Conservation (phyloP, 2,797 vertebrate species). For the Trematomus bernacchii region DNA sequence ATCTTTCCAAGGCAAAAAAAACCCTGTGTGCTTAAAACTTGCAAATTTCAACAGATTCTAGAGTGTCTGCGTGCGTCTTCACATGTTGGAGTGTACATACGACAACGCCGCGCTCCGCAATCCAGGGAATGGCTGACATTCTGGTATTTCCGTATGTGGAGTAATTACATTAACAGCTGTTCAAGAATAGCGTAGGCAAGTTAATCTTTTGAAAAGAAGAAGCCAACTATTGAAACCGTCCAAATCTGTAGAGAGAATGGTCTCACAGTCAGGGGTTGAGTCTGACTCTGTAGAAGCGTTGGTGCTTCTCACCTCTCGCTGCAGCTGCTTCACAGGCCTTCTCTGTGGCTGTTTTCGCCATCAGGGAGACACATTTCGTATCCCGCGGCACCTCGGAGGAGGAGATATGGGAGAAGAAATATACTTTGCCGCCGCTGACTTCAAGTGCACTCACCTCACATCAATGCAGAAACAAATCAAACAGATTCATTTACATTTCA, state of each 20-base stretch:
- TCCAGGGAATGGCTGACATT: conserved; percentile 76
- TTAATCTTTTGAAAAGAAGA: conserved; percentile 69
- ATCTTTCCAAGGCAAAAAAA: conserved; percentile 74
- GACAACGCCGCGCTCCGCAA: conserved; percentile 64
- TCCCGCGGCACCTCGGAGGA: conserved; percentile 43
- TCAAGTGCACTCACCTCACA: conserved; percentile 44
- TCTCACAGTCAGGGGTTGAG: conserved; percentile 57
- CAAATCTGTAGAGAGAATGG: conserved; percentile 68
- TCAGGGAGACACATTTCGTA: conserved; percentile 66
- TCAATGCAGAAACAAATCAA: conserved; percentile 43
- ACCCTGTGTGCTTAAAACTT: conserved; percentile 72
- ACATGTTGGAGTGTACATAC: conserved; percentile 63
- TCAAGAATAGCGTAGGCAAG: conserved; percentile 69
- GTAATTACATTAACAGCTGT: conserved; percentile 79
- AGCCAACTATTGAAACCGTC: conserved; percentile 73
- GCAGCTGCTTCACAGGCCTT: conserved; percentile 68
- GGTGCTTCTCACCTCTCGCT: conserved; percentile 60
- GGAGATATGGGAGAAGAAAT: conserved; percentile 51
- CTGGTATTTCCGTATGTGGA: conserved; percentile 76
- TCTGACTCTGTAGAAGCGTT: conserved; percentile 59
- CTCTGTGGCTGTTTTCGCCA: conserved; percentile 68
- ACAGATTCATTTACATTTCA: conserved; percentile 48
- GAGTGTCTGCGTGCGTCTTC: conserved; percentile 55
- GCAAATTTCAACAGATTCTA: conserved; percentile 79
- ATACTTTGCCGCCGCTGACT: conserved; percentile 23